A percentile compares a stretch with the other conserved stretches of the same genome.
Conservation (phyloP, 2,888 invertebrate genomes). For the Operophtera brumata region DNA sequence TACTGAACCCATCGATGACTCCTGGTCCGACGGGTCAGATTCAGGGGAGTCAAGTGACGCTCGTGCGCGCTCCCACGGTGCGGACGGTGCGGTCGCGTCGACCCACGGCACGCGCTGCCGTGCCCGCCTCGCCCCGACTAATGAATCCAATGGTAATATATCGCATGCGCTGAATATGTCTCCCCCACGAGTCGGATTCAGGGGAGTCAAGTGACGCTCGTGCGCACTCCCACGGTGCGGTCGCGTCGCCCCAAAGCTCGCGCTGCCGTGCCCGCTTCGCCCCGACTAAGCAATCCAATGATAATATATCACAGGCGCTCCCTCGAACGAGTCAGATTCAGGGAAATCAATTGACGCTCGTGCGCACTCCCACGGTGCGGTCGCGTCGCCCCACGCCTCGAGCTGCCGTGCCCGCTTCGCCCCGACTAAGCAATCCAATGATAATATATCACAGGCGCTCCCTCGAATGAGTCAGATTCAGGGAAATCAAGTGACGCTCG, state of each 20-base stretch:
- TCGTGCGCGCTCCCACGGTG: slow-evolving; percentile 49
- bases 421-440: slow-evolving; percentile 40
- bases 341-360: too few species aligned
- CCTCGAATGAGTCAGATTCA: slow-evolving; percentile 31
- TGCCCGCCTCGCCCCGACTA: slow-evolving; percentile 38
- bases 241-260: too few species aligned
- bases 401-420: slow-evolving; percentile 37
- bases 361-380: too few species aligned
- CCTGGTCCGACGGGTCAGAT: slow-evolving; percentile 29
- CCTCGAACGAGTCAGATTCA: too few species aligned
- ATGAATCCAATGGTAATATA: slow-evolving; percentile 35
- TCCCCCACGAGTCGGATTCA: slow-evolving; percentile 31
- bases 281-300: too few species aligned
- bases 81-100: slow-evolving; percentile 51
- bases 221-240: slow-evolving; percentile 46
- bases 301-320: too few species aligned
- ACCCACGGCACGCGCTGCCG: slow-evolving; percentile 45
- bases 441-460: slow-evolving; percentile 40
- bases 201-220: slow-evolving; percentile 49
- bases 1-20: slow-evolving; percentile 62
- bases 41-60: slow-evolving; percentile 44
- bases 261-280: too few species aligned
- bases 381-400: slow-evolving; percentile 52
- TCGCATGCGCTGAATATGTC: slow-evolving; percentile 46
- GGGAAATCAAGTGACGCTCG: slow-evolving; percentile 49